phyloP scores from a whole-genome alignment of 1,140 invertebrate genomes.

The Trichonephila clavipes region DNA sequence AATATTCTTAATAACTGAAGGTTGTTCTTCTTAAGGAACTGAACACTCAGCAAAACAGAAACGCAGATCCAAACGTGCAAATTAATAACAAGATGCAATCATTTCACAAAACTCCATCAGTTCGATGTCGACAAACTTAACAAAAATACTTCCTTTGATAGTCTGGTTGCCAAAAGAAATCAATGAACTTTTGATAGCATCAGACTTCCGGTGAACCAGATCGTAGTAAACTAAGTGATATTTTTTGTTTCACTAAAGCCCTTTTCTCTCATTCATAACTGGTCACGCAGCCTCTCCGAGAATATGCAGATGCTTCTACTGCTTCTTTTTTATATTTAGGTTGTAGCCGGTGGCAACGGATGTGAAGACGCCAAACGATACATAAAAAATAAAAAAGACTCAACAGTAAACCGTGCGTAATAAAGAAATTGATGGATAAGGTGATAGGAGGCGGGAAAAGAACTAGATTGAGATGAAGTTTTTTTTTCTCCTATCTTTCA shows the following conservation, averaged over 20 bases:
- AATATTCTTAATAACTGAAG: no score
- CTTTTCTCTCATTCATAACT: constrained; percentile 34
- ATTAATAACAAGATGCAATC: no score
- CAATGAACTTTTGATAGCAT: constrained; percentile 35
- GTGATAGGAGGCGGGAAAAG: background rate
- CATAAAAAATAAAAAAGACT: background rate
- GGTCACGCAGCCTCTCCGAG: constrained; percentile 47
- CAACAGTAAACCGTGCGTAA: constrained; percentile 20
- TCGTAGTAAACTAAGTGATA: constrained; percentile 32
- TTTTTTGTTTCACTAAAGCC: constrained; percentile 17
- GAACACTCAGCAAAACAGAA: no score
- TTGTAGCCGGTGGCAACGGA: constrained; percentile 62
- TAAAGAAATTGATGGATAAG: constrained; percentile 44
- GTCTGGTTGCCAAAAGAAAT: constrained; percentile 29
- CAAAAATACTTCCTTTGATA: background rate
- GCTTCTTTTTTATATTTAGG: constrained; percentile 6
- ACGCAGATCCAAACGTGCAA: no score
- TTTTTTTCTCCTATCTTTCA: constrained; percentile 3
- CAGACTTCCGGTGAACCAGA: constrained; percentile 48
- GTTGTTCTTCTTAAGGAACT: no score
- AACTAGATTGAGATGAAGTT: background rate
- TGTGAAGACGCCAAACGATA: constrained; percentile 19
- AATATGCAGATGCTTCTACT: constrained; percentile 4
- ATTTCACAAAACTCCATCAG: no score
- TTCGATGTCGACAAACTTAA: background rate